Evolutionary conservation across 2,797 vertebrate species (phyloP).

Genomic region (Falco naumanni): DNA sequence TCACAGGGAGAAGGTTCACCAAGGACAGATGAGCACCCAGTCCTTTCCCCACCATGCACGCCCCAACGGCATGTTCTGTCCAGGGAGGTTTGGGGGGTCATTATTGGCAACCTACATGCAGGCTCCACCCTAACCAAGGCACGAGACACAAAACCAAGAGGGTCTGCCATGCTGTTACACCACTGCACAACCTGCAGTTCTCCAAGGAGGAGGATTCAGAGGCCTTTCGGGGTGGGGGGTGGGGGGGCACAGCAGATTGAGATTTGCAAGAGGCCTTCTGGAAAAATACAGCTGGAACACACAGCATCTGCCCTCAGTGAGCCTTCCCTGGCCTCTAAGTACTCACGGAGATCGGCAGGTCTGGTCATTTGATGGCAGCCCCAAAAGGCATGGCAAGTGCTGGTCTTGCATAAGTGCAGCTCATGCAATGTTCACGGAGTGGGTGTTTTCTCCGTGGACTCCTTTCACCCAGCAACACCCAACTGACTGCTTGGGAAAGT

Average conservation of each 20-base stretch:
- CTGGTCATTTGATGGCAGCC: neutral
- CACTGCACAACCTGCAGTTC: neutral
- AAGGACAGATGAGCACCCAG: neutral
- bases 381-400: neutral
- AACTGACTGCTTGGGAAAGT: neutral
- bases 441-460: neutral
- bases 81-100: neutral
- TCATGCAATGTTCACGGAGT: neutral
- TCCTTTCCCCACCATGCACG: neutral
- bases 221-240: neutral
- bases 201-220: neutral
- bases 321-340: neutral
- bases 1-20: neutral
- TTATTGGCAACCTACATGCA: rapidly evolving
- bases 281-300: neutral
- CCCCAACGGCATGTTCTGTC: neutral
- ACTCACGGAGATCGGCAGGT: neutral
- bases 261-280: neutral
- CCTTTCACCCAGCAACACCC: neutral
- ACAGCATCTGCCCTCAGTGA: neutral
- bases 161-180: rapidly evolving
- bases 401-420: neutral
- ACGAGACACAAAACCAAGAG: neutral
- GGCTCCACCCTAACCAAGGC: neutral
- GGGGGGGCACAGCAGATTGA: neutral